These are phyloP conservation scores for Xylophagus ater DNA, from an alignment of 2,888 invertebrate genomes.

Conservation along the genomic window DNA sequence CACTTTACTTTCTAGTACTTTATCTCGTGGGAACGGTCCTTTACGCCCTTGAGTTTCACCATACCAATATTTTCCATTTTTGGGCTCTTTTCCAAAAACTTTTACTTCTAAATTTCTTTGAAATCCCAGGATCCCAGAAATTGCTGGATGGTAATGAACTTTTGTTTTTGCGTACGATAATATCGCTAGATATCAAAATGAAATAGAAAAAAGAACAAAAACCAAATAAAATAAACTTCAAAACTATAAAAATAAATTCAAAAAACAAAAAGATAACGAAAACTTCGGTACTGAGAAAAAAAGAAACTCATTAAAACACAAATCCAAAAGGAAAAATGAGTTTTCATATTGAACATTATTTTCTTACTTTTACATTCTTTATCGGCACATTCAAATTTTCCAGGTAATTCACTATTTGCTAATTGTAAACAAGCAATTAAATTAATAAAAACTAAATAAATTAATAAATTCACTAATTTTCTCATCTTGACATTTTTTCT, in stretches of 20 bases:
- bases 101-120: too few species aligned
- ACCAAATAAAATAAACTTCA: conserved; percentile 3
- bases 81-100: too few species aligned
- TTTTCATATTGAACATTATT: conserved; percentile 11
- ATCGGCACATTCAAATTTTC: conserved; percentile 60
- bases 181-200: conserved; percentile 42
- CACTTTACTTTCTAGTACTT: too few species aligned
- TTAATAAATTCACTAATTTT: conserved; percentile 15
- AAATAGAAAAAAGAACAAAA: conserved; percentile 12
- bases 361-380: conserved; percentile 55
- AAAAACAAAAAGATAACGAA: neutral
- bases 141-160: too few species aligned
- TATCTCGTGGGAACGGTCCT: too few species aligned
- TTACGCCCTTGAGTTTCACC: too few species aligned
- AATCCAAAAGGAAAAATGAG: neutral
- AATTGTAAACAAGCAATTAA: conserved; percentile 19
- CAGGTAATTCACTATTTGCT: conserved; percentile 43
- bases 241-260: neutral
- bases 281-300: neutral
- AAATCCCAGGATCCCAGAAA: too few species aligned
- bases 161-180: too few species aligned
- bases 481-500: conserved; percentile 17
- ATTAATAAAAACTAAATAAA: conserved; percentile 26
- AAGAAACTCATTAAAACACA: conserved; percentile 1
- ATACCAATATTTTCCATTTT: too few species aligned